Conservation (phyloP, 2,888 invertebrate species). For the Caenorhabditis sp. region DNA sequence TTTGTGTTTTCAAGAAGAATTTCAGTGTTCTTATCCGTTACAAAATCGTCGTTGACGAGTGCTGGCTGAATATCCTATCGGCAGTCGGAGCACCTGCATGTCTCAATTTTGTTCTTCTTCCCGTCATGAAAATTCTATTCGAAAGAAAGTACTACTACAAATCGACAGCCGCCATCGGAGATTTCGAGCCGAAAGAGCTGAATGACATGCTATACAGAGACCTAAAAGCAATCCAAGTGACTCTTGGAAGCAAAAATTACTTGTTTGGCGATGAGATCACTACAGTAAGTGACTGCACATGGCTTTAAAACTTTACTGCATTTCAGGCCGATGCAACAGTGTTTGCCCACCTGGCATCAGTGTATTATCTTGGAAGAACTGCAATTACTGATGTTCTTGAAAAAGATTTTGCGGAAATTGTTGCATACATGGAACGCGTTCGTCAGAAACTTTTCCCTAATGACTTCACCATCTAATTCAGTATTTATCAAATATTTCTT, state of each 20-base stretch:
- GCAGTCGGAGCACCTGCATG: slow-evolving; percentile 35
- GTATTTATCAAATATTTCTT: too few species aligned
- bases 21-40: slow-evolving; percentile 50
- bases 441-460: slow-evolving; percentile 37
- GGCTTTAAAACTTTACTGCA: too few species aligned
- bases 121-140: slow-evolving; percentile 32
- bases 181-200: slow-evolving; percentile 38
- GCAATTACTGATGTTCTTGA: slow-evolving; percentile 26
- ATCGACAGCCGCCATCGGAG: slow-evolving; percentile 41
- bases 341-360: slow-evolving; percentile 76
- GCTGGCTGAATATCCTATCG: slow-evolving; percentile 13
- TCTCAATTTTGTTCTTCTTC: slow-evolving; percentile 23
- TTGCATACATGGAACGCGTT: slow-evolving; percentile 35
- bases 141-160: slow-evolving; percentile 28
- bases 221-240: slow-evolving; percentile 25
- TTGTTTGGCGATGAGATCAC: slow-evolving; percentile 96
- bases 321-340: slow-evolving; percentile 76
- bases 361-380: slow-evolving; percentile 63
- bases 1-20: neutral
- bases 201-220: slow-evolving; percentile 31
- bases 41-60: slow-evolving; percentile 25
- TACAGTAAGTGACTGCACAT: too few species aligned
- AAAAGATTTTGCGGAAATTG: slow-evolving; percentile 37
- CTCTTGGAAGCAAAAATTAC: slow-evolving; percentile 88
- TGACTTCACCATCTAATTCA: slow-evolving; percentile 47